Conservation (phyloP, 2,113 vertebrate species). For the Eira barbara region DNA sequence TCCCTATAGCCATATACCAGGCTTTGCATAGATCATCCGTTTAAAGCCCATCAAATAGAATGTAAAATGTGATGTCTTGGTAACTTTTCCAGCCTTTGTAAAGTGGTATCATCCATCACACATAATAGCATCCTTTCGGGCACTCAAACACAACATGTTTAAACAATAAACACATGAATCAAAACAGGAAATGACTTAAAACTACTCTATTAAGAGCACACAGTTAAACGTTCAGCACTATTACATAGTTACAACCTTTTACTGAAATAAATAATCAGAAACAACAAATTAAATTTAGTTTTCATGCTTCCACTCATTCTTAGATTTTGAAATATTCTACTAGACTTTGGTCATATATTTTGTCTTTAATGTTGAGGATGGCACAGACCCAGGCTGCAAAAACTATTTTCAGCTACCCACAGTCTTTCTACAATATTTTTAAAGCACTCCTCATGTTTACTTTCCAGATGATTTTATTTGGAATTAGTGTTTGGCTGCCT, state of each 20-base stretch:
- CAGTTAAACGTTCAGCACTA: background rate
- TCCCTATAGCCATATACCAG: background rate
- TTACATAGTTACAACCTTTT: background rate
- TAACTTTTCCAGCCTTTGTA: conserved; percentile 48
- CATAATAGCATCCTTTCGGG: conserved; percentile 28
- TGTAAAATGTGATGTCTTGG: conserved; percentile 28
- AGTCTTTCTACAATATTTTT: background rate
- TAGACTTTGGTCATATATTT: background rate
- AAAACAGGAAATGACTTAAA: conserved; percentile 28
- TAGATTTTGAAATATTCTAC: background rate
- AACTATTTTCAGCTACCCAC: background rate
- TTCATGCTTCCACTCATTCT: background rate
- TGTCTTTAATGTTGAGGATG: background rate
- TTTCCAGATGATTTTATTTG: background rate
- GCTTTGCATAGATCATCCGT: conserved; percentile 53
- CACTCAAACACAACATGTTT: background rate
- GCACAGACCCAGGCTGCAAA: background rate
- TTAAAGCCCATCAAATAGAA: conserved; percentile 53
- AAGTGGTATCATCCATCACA: conserved; percentile 51
- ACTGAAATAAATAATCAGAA: background rate
- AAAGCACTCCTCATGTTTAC: background rate
- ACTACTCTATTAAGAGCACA: background rate
- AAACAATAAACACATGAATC: conserved; percentile 33
- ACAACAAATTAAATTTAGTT: background rate
- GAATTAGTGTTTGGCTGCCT: background rate